A percentile compares a stretch with the other conserved stretches of the same genome.
Evolutionary conservation across 2,113 vertebrate genomes (phyloP).

Genomic region (Onychostruthus taczanowskii): DNA sequence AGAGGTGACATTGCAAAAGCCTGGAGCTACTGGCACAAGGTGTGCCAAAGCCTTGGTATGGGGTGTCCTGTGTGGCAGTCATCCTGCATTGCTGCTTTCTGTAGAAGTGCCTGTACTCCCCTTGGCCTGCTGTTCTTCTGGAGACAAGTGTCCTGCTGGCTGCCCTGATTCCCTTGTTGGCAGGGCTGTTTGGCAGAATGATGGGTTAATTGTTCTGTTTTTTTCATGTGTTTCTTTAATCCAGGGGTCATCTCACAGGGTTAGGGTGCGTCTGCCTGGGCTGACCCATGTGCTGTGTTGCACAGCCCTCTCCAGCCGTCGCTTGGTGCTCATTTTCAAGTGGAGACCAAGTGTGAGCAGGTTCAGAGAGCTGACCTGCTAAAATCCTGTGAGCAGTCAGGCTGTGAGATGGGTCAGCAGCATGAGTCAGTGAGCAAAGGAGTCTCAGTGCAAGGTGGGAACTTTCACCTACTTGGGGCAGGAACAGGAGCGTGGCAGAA

Average conservation of each 20-base stretch:
- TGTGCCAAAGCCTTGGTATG: not conserved
- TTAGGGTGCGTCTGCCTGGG: fast-evolving
- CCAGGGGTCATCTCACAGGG: not conserved
- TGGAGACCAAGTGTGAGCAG: not conserved
- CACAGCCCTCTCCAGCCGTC: too few species aligned
- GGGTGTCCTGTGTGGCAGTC: fast-evolving
- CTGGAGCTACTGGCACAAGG: fast-evolving
- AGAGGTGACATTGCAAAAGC: too few species aligned
- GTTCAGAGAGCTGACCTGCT: not conserved
- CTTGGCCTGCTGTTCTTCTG: not conserved
- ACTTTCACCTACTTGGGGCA: not conserved
- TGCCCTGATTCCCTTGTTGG: fast-evolving
- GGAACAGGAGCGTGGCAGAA: fast-evolving
- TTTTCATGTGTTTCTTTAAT: not conserved
- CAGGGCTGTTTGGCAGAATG: fast-evolving
- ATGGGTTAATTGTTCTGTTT: fast-evolving
- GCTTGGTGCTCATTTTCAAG: not conserved
- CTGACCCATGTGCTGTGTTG: fast-evolving
- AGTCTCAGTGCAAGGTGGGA: not conserved
- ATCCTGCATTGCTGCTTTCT: fast-evolving
- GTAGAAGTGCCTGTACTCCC: too few species aligned
- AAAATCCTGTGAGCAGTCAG: fast-evolving
- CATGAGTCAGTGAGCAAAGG: not conserved
- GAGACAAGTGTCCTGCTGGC: fast-evolving
- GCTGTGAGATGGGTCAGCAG: not conserved